Percentiles rank a stretch among this genome's conserved stretches.
These are phyloP conservation scores for Sarcophaga rosellei DNA, from an alignment of 2,888 invertebrate species.

Conservation along the genomic window DNA sequence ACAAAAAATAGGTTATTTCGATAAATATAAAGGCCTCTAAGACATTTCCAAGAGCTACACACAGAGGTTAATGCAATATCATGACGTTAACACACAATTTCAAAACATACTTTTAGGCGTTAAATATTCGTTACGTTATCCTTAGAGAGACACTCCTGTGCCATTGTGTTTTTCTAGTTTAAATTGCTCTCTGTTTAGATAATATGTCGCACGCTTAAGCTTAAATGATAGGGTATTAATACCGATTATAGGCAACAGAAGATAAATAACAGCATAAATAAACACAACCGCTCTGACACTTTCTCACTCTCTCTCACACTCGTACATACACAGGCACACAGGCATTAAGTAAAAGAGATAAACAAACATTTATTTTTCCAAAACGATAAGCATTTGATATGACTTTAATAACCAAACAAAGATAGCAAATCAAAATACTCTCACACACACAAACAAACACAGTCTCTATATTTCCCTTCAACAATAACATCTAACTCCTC, in stretches of 20 bases:
- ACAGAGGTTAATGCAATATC: too few species aligned
- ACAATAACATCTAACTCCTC: not conserved
- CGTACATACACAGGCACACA: not conserved
- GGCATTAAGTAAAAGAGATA: conserved; percentile 7
- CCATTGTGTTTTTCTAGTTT: not conserved
- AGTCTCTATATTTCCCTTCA: not conserved
- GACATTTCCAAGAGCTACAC: too few species aligned
- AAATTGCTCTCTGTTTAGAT: not conserved
- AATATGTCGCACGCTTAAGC: not conserved
- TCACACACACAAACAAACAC: not conserved
- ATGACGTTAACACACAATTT: too few species aligned
- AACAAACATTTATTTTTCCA: conserved; percentile 25
- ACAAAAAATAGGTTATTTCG: not conserved
- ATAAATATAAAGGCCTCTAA: not conserved
- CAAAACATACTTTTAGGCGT: too few species aligned
- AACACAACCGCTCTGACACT: not conserved
- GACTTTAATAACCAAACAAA: conserved; percentile 31
- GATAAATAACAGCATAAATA: not conserved
- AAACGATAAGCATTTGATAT: conserved; percentile 3
- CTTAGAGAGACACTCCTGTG: too few species aligned
- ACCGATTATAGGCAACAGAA: not conserved
- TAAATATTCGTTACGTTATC: too few species aligned
- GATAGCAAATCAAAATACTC: conserved; percentile 39
- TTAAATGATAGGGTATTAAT: not conserved
- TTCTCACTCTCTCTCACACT: too few species aligned